Base-by-base conservation (phyloP, 2,888 invertebrate species). In the Drosophila prolongata region DNA sequence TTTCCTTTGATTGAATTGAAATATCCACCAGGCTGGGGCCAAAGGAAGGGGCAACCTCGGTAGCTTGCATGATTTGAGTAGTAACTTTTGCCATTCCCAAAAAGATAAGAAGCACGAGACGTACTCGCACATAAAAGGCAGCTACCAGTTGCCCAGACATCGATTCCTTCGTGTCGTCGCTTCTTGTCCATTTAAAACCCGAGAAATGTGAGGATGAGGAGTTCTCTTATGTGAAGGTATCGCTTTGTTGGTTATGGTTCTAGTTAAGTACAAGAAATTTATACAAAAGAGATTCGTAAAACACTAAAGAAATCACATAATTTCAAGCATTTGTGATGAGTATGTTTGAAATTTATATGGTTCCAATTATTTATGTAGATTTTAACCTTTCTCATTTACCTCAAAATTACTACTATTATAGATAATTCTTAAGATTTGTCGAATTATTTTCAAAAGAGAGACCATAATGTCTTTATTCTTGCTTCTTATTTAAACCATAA, bases 31-130 rank as follows among this genome's bases (percentile, higher is more conserved):
- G 47, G 14, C 6, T 10, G 30, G 30, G n/a, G 37, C 10, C 5
- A 10, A 14, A 9, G 19, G 13, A 24, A 14, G 54, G 49, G 37
- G 24, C 8, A 49, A 38, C 34, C 55, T 43, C 24, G n/a, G 37
- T 13, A 40, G 58, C 37, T 74, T 75, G 75, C 75, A 53, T 74
- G 73, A 68, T 74, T 74, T 68, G 50, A 60, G 69, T 53, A 75
- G 69, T 75, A 43, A 52, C 75, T 60, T 75, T 71, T 71, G 71
- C 66, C 71, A 71, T 71, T 52, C 67, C 56, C 55, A 61, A 70
- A 72, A 55, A 71, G 71, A 71, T 71, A 71, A 71, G 67, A 52
- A 66, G 52, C 71, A 71, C 71, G 75, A 66, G 71, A 71, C 42
- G 75, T 42, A 49, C 42, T 66, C 30, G 50, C n/a, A 66, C 67